Evolutionary conservation across 1,140 invertebrate species (phyloP), one percentile per base, ranked within the genome.

Genomic region (Listronotus oregonensis): DNA sequence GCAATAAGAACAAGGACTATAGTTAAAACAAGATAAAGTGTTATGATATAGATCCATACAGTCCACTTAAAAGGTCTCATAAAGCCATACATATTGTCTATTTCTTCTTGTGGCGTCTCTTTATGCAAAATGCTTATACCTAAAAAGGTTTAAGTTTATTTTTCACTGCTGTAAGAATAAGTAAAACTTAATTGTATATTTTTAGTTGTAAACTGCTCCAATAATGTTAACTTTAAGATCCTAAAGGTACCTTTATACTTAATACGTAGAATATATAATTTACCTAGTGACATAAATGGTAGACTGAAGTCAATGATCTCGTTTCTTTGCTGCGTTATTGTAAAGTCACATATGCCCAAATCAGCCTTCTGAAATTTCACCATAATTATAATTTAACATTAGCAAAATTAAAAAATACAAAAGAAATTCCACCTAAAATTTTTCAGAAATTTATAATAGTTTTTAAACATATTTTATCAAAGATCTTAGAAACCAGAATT

Each of bases 11-110:
- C 54, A 9, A 70, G 54, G 15, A 66, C 37, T 7, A 72, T 42
- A 0, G 94, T 95, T 37, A 97, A 89, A 31, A 88, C 87, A 39
- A 97, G 80, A 79, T 93, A 96, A 10, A 94, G 90, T 0, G 90
- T 90, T 0, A 87, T 89, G 84, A 94, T 94, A 77, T 93, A 95
- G 67, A 96, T 87, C 95, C 95, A 98, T 6, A 97, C 95, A 73
- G 94, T 90, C 8, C 90, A 80, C 0, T 92, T 93, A 64, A 97
- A 88, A 0, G 95, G 95, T 5, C 87, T 88, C 49, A 96, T 79
- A 75, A 97, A 97, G 0, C 91, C 92, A 80, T 96, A 95, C 5
- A 95, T 80, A 76, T 91, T 85, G 75, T 91, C 84, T 0, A 87
- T 85, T 11, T 86, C 82, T 67, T 87, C 86, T 85, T 85, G 39